A percentile compares a stretch with the other conserved stretches of the same genome.
Conservation (phyloP, 2,797 vertebrate species). For the Avahi laniger region DNA sequence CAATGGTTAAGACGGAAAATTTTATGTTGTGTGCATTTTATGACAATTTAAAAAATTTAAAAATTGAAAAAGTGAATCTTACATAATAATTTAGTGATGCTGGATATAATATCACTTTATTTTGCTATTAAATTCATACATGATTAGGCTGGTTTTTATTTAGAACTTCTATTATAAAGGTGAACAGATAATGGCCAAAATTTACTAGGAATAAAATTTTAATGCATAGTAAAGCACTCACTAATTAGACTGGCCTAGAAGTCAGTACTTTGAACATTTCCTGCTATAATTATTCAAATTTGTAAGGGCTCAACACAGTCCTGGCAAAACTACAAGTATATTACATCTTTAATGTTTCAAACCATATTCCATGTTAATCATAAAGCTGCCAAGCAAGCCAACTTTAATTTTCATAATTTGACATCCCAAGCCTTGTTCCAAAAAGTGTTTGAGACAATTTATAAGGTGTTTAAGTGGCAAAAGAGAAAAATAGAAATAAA, state of each 20-base stretch:
- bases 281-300: not conserved
- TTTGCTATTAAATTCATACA: not conserved
- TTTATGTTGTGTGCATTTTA: not conserved
- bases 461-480: not conserved
- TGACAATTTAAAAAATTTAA: not conserved
- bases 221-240: not conserved
- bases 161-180: conserved; percentile 27
- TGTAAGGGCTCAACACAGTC: not conserved
- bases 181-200: not conserved
- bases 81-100: not conserved
- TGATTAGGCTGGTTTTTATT: not conserved
- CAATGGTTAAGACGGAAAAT: not conserved
- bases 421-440: not conserved
- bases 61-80: not conserved
- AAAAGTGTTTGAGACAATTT: not conserved
- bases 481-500: not conserved
- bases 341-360: not conserved
- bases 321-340: not conserved
- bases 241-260: not conserved
- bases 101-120: not conserved
- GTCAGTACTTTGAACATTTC: not conserved
- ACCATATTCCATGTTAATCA: not conserved
- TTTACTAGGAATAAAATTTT: not conserved
- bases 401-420: not conserved
- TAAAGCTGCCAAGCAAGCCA: not conserved